These are phyloP conservation scores for Actinernus sp. DNA, from an alignment of 92 coral and sea anemone species.

Conservation along the genomic window DNA sequence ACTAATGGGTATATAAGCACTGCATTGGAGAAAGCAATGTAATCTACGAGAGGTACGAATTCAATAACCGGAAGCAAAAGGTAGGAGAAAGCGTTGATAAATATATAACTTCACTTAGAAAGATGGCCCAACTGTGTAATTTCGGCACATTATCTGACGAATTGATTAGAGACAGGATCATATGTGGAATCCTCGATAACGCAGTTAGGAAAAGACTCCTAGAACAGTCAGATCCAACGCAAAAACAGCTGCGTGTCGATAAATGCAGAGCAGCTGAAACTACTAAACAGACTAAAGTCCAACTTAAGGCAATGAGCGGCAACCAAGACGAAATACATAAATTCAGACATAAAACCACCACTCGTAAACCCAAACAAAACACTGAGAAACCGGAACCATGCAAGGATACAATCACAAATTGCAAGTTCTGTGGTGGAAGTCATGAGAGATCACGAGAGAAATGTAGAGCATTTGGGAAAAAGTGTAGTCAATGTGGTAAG, in stretches of 20 bases:
- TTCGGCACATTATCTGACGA: conserved; percentile 33
- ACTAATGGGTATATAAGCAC: neutral
- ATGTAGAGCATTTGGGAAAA: conserved; percentile 19
- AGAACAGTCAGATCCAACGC: neutral
- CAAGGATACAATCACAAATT: conserved; percentile 10
- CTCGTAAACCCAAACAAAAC: conserved; percentile 7
- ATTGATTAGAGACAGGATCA: conserved; percentile 6
- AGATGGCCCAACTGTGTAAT: conserved; percentile 31
- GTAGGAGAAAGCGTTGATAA: neutral
- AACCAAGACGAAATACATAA: conserved; percentile 5
- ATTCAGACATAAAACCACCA: too few species aligned
- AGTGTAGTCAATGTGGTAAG: conserved; percentile 15
- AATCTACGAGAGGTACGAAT: conserved; percentile 10
- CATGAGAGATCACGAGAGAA: conserved; percentile 12
- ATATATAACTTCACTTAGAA: neutral
- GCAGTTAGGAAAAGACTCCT: neutral
- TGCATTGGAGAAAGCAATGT: conserved; percentile 26
- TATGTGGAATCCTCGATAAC: neutral
- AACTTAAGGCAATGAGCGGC: neutral
- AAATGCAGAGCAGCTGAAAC: neutral
- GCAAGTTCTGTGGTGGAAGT: conserved; percentile 22
- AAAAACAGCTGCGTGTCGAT: neutral
- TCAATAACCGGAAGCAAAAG: conserved; percentile 2
- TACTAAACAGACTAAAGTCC: conserved; percentile 10
- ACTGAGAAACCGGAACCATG: neutral